A percentile compares a stretch with the other conserved stretches of the same genome.
These are phyloP conservation scores for Hylaea fasciaria DNA, from an alignment of 2,888 invertebrate species.

Conservation along the genomic window DNA sequence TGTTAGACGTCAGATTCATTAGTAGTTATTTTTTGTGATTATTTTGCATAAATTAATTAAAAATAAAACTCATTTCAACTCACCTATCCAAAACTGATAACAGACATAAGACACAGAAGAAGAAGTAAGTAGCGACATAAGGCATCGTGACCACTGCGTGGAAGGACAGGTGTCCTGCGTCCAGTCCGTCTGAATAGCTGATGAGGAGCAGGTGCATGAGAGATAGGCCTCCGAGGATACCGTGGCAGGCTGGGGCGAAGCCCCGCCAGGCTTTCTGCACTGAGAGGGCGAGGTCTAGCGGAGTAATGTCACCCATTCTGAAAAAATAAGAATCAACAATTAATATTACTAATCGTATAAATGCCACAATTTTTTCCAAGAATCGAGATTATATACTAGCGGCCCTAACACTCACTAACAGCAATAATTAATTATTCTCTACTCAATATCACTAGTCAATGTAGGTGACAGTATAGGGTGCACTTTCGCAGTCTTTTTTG, in stretches of 20 bases:
- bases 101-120: conserved; percentile 84
- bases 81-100: conserved; percentile 86
- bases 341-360: no score
- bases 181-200: conserved; percentile 79
- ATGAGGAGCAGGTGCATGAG: conserved; percentile 85
- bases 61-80: no score
- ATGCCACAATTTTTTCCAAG: no score
- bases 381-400: no score
- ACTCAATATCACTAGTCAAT: no score
- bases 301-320: conserved; percentile 77
- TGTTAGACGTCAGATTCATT: no score
- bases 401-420: no score
- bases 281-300: conserved; percentile 81
- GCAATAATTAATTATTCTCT: no score
- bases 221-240: conserved; percentile 85
- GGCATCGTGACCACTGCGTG: conserved; percentile 81
- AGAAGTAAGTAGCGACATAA: conserved; percentile 83
- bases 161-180: conserved; percentile 77
- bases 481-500: no score
- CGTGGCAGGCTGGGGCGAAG: conserved; percentile 84
- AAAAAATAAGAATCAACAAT: conserved; percentile 23
- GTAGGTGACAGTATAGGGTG: no score
- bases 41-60: no score
- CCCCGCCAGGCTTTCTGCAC: conserved; percentile 81
- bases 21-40: no score